phyloP scores from a whole-genome alignment of 1,140 invertebrate genomes.

The Zaprionus lachaisei region DNA sequence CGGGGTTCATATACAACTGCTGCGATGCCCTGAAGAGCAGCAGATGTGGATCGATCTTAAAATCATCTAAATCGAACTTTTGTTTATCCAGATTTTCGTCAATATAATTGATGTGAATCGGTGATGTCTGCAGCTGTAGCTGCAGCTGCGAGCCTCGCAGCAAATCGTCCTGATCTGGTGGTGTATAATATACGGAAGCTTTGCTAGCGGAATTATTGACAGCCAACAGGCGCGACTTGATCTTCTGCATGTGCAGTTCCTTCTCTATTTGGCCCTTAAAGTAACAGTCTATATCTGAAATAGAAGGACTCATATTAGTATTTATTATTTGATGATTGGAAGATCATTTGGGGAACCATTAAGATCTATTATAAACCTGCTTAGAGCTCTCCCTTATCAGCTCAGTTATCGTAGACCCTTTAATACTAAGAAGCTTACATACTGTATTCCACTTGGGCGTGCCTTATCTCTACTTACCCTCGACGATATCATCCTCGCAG shows the following conservation, averaged over 20 bases:
- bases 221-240: slow-evolving; percentile 68
- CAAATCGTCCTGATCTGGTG: slow-evolving; percentile 87
- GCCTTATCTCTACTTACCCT: slow-evolving; percentile 62
- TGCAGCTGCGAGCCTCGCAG: slow-evolving; percentile 56
- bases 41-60: slow-evolving; percentile 64
- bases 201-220: slow-evolving; percentile 87
- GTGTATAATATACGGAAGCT: slow-evolving; percentile 91
- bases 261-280: slow-evolving; percentile 87
- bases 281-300: slow-evolving; percentile 85
- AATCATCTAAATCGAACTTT: slow-evolving; percentile 67
- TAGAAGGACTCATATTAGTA: too few species aligned
- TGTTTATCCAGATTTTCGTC: slow-evolving; percentile 79
- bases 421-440: too few species aligned
- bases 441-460: too few species aligned
- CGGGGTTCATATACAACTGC: slow-evolving; percentile 62
- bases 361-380: too few species aligned
- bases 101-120: slow-evolving; percentile 84
- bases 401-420: too few species aligned
- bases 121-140: slow-evolving; percentile 70
- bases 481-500: slow-evolving; percentile 89
- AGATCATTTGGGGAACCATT: too few species aligned
- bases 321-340: too few species aligned
- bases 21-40: slow-evolving; percentile 56
- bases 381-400: too few species aligned
- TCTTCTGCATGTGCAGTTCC: slow-evolving; percentile 73